Percentiles rank a stretch among this genome's conserved stretches.
Conservation (phyloP, 2,888 invertebrate species). For the Agrochola litura region DNA sequence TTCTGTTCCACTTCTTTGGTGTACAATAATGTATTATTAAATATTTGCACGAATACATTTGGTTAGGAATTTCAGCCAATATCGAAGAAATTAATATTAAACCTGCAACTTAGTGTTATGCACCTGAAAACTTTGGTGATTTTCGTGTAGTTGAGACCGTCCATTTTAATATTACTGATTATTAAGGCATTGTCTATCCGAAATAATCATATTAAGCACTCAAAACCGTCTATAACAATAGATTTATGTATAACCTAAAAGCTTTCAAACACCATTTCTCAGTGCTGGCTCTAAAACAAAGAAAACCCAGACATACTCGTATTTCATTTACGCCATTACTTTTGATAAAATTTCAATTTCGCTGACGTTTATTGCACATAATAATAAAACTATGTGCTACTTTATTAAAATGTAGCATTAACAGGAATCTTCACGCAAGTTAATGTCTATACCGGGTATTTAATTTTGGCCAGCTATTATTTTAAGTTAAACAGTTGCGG, state of each 20-base stretch:
- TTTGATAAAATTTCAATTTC: conserved; percentile 59
- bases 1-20: not conserved
- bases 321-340: conserved; percentile 44
- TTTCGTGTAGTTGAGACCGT: not conserved
- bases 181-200: not conserved
- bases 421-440: conserved; percentile 54
- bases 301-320: conserved; percentile 24
- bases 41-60: not conserved
- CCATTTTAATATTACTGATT: not conserved
- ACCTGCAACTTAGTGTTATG: not conserved
- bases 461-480: conserved; percentile 61
- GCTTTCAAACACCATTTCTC: conserved; percentile 21
- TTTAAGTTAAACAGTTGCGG: conserved; percentile 56
- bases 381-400: conserved; percentile 58
- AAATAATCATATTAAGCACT: conserved; percentile 8
- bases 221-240: conserved; percentile 11
- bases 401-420: conserved; percentile 59
- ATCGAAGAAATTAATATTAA: not conserved
- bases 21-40: too few relatives aligned
- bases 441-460: conserved; percentile 56
- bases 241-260: conserved; percentile 42
- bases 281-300: conserved; percentile 24
- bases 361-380: conserved; percentile 54
- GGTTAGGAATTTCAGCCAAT: not conserved
- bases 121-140: not conserved